Evolutionary conservation across 2,888 invertebrate species (phyloP), one percentile per base, ranked within the genome.

Genomic region (Antheraea assamensis): DNA sequence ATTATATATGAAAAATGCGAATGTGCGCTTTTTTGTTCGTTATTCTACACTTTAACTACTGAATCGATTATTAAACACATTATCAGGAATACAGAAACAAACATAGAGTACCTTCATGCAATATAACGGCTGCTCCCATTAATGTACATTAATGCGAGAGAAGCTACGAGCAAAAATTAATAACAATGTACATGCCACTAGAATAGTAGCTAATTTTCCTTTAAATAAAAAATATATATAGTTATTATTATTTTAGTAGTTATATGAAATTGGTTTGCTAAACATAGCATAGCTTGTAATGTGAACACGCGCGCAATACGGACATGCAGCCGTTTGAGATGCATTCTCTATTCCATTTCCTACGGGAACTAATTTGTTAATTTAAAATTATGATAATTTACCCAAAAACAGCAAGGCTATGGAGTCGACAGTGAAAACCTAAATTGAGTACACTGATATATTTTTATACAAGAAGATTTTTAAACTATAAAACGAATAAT

Each of bases 301-400:
- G 80, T 80, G 79, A 74, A 47, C 80, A 75, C 35, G 27, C 79
- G 61, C 80, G 58, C 21, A 72, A 72, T 68, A 72, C 76, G 78
- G 82, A 90, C 91, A 91, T 89, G 88, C 83, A 86, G 81, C 82
- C 72, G 76, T 76, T 74, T 79, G 80, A 85, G 83, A 83, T 84
- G 88, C 87, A 92, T 92, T 92, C 93, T 91, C 83, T 82, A 78
- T 83, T 85, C 84, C 83, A 84, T 78, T 81, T 81, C 78, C 74
- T 87, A 82, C 85, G 89, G 90, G 89, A 92, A 92, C 89, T 82
- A 78, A 83, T 81, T 78, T 78, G 78, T 78, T 83, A 79, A 71
- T 64, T 71, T 35, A 35, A 68, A 70, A 55, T 55, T 72, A 68
- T 68, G 61, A 66, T 55, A 72, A 55, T 24, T 61, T n/a, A 64